These are phyloP conservation scores for Potorous gilbertii DNA, from an alignment of 2,797 vertebrate species.

Conservation along the genomic window DNA sequence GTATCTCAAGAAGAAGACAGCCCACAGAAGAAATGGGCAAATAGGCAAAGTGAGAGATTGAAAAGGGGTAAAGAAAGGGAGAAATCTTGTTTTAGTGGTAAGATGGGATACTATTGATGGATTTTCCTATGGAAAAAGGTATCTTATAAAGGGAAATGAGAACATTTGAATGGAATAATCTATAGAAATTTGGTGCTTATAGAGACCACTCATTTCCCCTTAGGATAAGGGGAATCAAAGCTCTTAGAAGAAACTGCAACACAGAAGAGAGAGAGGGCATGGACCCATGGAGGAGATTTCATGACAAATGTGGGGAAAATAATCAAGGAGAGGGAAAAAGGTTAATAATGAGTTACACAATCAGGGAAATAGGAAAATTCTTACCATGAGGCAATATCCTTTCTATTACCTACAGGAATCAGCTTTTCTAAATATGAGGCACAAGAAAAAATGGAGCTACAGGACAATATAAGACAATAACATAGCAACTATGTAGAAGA, in stretches of 20 bases:
- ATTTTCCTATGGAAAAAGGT: background rate
- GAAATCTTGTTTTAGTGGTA: background rate
- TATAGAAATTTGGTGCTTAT: background rate
- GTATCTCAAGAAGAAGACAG: background rate
- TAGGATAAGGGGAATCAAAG: background rate
- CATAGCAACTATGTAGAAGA: background rate
- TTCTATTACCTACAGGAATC: background rate
- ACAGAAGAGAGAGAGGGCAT: background rate
- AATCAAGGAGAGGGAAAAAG: background rate
- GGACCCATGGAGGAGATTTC: background rate
- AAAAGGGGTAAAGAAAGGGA: background rate
- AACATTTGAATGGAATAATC: background rate
- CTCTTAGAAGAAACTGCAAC: background rate
- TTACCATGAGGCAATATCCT: background rate
- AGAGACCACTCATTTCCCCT: background rate
- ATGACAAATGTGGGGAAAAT: background rate
- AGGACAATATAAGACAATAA: background rate
- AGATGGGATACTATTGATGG: background rate
- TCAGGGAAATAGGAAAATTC: background rate
- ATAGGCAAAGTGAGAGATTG: background rate
- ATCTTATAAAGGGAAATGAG: background rate
- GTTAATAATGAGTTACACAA: background rate
- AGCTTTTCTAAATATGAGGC: background rate
- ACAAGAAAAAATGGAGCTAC: background rate
- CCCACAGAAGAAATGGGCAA: background rate